Evolutionary conservation across 92 coral and sea anemone species (phyloP).

Genomic region (Parazoanthus swiftii): DNA sequence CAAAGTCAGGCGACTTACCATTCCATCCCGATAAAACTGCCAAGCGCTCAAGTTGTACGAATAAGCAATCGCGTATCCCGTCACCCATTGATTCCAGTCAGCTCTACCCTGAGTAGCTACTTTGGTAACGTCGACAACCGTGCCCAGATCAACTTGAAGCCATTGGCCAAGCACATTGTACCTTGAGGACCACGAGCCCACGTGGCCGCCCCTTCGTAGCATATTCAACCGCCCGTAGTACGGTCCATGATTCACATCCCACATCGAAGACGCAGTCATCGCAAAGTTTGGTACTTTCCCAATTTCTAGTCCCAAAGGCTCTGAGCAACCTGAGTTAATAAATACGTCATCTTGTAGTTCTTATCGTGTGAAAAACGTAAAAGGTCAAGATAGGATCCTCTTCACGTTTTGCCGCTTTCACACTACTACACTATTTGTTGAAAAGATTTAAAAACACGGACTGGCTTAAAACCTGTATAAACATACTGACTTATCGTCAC

Average conservation of each 20-base stretch:
- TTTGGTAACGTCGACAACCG: slow-evolving; percentile 28
- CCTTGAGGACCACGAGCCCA: slow-evolving; percentile 33
- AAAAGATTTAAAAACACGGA: too few relatives aligned
- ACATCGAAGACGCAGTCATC: slow-evolving; percentile 22
- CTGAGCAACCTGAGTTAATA: slow-evolving; percentile 9
- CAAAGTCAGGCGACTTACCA: neutral
- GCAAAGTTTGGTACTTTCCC: slow-evolving; percentile 28
- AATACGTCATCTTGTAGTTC: too few relatives aligned
- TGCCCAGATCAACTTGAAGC: slow-evolving; percentile 22
- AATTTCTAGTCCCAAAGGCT: slow-evolving; percentile 11
- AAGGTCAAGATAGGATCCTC: too few relatives aligned
- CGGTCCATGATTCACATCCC: neutral
- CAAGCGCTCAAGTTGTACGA: slow-evolving; percentile 14
- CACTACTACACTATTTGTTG: too few relatives aligned
- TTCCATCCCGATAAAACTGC: slow-evolving; percentile 30
- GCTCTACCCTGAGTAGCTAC: slow-evolving; percentile 31
- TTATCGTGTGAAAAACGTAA: too few relatives aligned
- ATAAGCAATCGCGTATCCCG: slow-evolving; percentile 11
- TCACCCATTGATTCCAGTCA: slow-evolving; percentile 18
- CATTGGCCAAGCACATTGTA: slow-evolving; percentile 19
- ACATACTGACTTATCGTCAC: too few relatives aligned
- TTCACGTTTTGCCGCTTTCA: too few relatives aligned
- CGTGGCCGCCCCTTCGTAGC: slow-evolving; percentile 29
- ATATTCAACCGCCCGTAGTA: slow-evolving; percentile 21
- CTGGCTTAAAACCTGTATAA: too few relatives aligned